Evolutionary conservation across 1,140 invertebrate species (phyloP), one percentile per base, ranked within the genome.

Genomic region (Eciton burchellii): DNA sequence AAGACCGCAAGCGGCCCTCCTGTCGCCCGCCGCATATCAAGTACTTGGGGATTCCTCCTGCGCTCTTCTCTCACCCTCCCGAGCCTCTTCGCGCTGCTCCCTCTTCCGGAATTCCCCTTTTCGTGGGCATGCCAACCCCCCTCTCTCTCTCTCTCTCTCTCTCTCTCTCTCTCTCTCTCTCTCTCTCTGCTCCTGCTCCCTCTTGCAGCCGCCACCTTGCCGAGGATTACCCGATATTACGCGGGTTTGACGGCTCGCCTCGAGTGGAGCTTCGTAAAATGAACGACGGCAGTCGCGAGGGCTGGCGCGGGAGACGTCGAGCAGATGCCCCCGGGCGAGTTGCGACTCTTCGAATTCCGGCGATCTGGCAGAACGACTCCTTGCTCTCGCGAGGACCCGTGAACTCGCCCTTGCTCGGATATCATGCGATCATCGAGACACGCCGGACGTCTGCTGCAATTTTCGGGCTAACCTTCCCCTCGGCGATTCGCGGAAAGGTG

Each of bases 221-320:
- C 19, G 57, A 77, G 87, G 85, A 90, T 90, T 89, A 90, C 85
- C 89, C 89, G 82, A 89, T 90, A 90, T 90, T 90, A 90, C 88
- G 87, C 79, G 76, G 79, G 81, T 86, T 88, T 86, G 86, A 88
- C 87, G 88, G 65, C 43, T 56, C 79, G 63, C 81, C 73, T 85
- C 81, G 77, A 90, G 89, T 82, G 77, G 82, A 86, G 77, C 66
- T 66, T 90, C 86, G 85, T 90, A 88, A 90, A 90, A 90, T 86
- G 82, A 90, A 85, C 85, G 77, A 45, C 49, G 54, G 26, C 52
- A 47, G 73, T 59, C 72, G 62, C 54, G 70, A 47, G 59, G 63
- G 84, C 52, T n/a, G 35, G 57, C 35, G 19, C 35, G 19, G 35
- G 43, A 41, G 16, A 24, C 72, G 41, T 47, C 72, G 12, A 62